A percentile compares a stretch with the other conserved stretches of the same genome.
Evolutionary conservation across 2,888 invertebrate genomes (phyloP).

Genomic region (Schizaphis graminum): DNA sequence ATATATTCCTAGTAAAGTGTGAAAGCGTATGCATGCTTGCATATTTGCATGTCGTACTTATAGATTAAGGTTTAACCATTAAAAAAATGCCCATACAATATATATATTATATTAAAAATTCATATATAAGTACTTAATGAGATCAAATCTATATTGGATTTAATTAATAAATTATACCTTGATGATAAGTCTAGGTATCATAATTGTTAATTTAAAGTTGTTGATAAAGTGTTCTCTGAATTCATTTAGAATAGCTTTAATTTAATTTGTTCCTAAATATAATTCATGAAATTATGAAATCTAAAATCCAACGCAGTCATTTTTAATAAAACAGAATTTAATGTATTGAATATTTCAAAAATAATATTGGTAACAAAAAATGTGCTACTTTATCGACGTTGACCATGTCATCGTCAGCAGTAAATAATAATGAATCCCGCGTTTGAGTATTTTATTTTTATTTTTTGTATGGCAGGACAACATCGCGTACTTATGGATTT

Average conservation of each 20-base stretch:
- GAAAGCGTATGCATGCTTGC: no score
- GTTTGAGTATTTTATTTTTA: background rate
- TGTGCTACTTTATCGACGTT: background rate
- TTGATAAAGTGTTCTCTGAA: background rate
- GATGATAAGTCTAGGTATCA: background rate
- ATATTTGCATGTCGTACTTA: no score
- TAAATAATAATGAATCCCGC: background rate
- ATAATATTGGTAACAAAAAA: background rate
- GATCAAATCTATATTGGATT: background rate
- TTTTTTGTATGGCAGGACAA: slow-evolving; percentile 74
- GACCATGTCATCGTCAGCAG: background rate
- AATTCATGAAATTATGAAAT: background rate
- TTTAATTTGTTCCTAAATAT: background rate
- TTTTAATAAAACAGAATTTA: background rate
- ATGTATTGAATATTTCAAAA: background rate
- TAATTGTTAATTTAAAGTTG: background rate
- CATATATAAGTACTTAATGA: background rate
- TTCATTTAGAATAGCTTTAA: background rate
- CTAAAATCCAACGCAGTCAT: background rate
- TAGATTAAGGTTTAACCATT: background rate
- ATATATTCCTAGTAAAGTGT: background rate
- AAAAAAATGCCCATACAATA: background rate
- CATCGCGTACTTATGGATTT: slow-evolving; percentile 82
- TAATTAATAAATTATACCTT: background rate
- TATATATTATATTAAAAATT: background rate